Conservation (phyloP, 2,113 vertebrate species). For the Eretmochelys imbricata region DNA sequence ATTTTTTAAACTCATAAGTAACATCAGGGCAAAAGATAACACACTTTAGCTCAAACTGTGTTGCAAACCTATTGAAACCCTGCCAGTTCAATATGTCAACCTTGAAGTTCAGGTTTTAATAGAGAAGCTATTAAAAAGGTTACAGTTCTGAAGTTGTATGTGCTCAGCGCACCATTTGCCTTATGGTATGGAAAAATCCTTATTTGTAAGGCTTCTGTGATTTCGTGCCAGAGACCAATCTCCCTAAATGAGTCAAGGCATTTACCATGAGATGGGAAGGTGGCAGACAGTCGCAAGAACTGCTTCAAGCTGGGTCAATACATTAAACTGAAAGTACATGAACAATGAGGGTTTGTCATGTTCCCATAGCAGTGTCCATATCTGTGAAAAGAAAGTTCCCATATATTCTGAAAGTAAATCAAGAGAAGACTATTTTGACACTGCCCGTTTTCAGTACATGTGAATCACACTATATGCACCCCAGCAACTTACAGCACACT, state of each 20-base stretch:
- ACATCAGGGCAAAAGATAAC: slow-evolving; percentile 11
- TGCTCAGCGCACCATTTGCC: slow-evolving; percentile 80
- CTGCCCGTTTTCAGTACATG: background rate
- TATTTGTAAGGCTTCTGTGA: slow-evolving; percentile 78
- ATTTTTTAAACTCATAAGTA: slow-evolving; percentile 38
- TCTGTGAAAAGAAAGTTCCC: slow-evolving; percentile 10
- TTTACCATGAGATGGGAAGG: slow-evolving; percentile 58
- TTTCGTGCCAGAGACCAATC: slow-evolving; percentile 68
- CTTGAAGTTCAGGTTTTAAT: slow-evolving; percentile 72
- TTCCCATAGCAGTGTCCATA: background rate
- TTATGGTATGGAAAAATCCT: slow-evolving; percentile 80
- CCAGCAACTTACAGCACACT: slow-evolving; percentile 45
- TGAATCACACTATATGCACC: slow-evolving; percentile 6
- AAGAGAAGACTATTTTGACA: slow-evolving; percentile 29
- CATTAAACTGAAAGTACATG: background rate
- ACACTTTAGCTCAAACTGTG: slow-evolving; percentile 27
- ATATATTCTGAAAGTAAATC: slow-evolving; percentile 3
- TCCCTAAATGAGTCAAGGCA: slow-evolving; percentile 46
- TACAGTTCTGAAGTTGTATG: slow-evolving; percentile 73
- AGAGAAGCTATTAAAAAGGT: slow-evolving; percentile 75
- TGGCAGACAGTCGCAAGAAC: background rate
- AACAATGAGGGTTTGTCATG: background rate
- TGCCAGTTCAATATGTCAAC: slow-evolving; percentile 76
- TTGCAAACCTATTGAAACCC: slow-evolving; percentile 74
- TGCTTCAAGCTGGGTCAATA: slow-evolving; percentile 5